Conservation (phyloP, 2,113 vertebrate species). For the Pseudorasbora parva region DNA sequence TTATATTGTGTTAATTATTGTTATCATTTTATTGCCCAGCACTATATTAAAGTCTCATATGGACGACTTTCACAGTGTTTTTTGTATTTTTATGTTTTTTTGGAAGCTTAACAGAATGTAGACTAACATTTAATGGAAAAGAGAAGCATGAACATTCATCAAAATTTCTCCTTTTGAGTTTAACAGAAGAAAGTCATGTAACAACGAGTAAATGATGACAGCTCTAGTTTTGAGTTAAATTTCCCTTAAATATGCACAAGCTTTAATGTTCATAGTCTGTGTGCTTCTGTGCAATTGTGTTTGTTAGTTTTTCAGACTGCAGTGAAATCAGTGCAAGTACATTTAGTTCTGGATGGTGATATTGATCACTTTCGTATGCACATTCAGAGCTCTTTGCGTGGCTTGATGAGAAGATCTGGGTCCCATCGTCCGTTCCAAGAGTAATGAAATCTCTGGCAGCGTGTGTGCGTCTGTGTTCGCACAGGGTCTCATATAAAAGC, state of each 20-base stretch:
- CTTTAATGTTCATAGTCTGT: neutral
- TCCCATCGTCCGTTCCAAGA: slow-evolving; percentile 40
- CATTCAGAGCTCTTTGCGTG: neutral
- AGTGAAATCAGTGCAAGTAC: neutral
- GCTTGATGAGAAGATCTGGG: slow-evolving; percentile 21
- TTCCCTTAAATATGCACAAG: neutral
- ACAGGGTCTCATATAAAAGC: slow-evolving; percentile 50
- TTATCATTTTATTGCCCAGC: no score
- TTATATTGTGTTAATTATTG: no score
- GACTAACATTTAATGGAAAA: neutral
- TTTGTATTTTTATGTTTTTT: neutral
- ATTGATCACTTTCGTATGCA: neutral
- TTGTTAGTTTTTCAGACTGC: neutral
- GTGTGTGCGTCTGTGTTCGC: slow-evolving; percentile 17
- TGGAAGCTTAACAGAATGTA: neutral
- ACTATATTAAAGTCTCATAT: no score
- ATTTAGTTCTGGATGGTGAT: neutral
- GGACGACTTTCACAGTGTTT: neutral
- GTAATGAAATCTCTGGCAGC: slow-evolving; percentile 47
- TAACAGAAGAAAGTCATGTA: neutral
- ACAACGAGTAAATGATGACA: neutral
- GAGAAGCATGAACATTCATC: no score
- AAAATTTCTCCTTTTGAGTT: neutral
- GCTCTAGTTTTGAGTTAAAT: neutral
- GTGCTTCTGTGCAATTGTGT: neutral